phyloP scores from a whole-genome alignment of 1,140 invertebrate species.

The Eupeodes corollae region DNA sequence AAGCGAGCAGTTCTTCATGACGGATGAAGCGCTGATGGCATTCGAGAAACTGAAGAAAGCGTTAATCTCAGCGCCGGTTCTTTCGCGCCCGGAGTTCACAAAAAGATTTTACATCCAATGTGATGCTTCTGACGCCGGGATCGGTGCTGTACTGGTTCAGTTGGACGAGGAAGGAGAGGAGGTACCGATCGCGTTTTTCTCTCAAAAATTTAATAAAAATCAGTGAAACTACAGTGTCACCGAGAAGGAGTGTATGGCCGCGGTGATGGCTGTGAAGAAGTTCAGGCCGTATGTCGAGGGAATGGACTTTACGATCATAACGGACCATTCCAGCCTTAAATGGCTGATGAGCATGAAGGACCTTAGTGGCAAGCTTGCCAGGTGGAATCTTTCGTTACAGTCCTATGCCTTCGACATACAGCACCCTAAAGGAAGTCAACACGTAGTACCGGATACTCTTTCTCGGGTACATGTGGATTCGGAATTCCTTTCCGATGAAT shows the following conservation, averaged over 20 bases:
- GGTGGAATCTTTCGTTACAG: constrained; percentile 37
- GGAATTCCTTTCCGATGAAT: too few relatives aligned
- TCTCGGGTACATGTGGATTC: constrained; percentile 8
- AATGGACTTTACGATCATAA: constrained; percentile 37
- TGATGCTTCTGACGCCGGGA: too few relatives aligned
- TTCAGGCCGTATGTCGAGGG: constrained; percentile 37
- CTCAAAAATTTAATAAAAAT: constrained; percentile 2
- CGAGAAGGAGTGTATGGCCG: constrained; percentile 40
- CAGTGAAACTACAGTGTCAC: constrained; percentile 33
- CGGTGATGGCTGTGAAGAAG: constrained; percentile 37
- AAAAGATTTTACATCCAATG: too few relatives aligned
- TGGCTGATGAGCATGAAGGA: constrained; percentile 39
- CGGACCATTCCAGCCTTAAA: constrained; percentile 38
- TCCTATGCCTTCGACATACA: constrained; percentile 33
- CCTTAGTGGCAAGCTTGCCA: constrained; percentile 30
- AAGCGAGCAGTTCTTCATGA: too few relatives aligned
- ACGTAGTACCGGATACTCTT: constrained; percentile 30
- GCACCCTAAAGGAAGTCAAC: constrained; percentile 31
- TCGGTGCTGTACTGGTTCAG: constrained; percentile 9
- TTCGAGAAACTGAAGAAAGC: too few relatives aligned
- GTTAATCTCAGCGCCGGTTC: too few relatives aligned
- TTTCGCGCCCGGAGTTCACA: too few relatives aligned
- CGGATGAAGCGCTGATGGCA: background rate
- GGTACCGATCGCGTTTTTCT: constrained; percentile 21
- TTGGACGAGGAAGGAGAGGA: constrained; percentile 11